Base-by-base conservation (phyloP, 2,888 invertebrate genomes). In the Aleiodes alternator region DNA sequence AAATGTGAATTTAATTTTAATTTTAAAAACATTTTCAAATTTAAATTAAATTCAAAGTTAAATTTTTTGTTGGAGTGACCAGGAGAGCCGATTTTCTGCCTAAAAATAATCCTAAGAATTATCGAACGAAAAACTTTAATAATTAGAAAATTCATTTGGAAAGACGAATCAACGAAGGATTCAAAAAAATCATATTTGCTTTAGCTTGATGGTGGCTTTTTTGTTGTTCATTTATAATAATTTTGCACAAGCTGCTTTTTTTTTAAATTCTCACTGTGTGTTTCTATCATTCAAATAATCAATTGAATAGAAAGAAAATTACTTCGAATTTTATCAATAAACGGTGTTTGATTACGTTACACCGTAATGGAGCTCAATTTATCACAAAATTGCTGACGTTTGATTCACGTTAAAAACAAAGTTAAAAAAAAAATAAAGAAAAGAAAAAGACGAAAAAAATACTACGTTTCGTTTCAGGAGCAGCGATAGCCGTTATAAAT, bases 401-500 rank as follows among this genome's bases (percentile, higher is more conserved):
- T 48, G 56, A 59, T 31, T 23, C 12, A 12, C 56, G 72, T 55
- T 16, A 51, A 9, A 72, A 53, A 66, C 51, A 73, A 48, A 43
- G 8, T 43, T 8, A n/a, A 55, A 55, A 12, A 66, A 64, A 73
- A 29, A 55, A 68, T 55, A 56, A 43, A 9, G 14, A 31, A 72
- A 53, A 34, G 43, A 68, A 64, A 56, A 43, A 9, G 11, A 14
- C 64, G 16, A 34, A 66, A 64, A 61, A 53, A 61, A 56, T 31
- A 12, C 53, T 64, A 66, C 53, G 69, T 80, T 78, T 79, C 34
- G 75, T 87, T 88, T 80, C 85, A 91, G 90, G 93, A 73, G 90
- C 94, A 84, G 94, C 95, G 34, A 89, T 96, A 80, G 90, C 91
- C 80, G 92, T 94, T 82, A 92, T 96, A 72, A 96, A 96, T 87